Percentiles rank a stretch among this genome's conserved stretches.
Conservation (phyloP, 2,797 vertebrate genomes). For the Gila robusta region DNA sequence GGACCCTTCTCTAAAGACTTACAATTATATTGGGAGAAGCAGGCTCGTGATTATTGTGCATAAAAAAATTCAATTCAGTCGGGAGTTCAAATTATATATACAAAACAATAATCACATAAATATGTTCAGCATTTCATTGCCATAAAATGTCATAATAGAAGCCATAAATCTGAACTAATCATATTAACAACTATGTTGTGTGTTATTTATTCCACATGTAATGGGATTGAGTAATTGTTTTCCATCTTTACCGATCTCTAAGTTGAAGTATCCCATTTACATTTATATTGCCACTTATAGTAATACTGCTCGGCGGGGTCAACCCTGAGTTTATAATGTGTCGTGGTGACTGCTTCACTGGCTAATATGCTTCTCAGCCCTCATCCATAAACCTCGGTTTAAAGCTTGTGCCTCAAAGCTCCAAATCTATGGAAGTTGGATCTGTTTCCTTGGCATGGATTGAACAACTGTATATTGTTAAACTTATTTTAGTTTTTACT, state of each 20-base stretch:
- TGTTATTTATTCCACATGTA: slow-evolving; percentile 51
- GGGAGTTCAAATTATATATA: slow-evolving; percentile 43
- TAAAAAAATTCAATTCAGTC: slow-evolving; percentile 31
- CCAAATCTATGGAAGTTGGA: neutral
- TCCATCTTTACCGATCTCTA: slow-evolving; percentile 49
- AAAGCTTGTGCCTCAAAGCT: slow-evolving; percentile 3
- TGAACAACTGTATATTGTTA: neutral
- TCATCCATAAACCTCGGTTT: slow-evolving; percentile 13
- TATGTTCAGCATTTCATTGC: slow-evolving; percentile 39
- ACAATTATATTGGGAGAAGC: slow-evolving; percentile 19
- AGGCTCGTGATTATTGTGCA: slow-evolving; percentile 30
- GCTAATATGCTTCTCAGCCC: slow-evolving; percentile 24
- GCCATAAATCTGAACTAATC: slow-evolving; percentile 55
- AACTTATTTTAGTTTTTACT: neutral
- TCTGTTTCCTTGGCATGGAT: neutral
- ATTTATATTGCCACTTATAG: slow-evolving; percentile 64
- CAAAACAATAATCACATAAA: slow-evolving; percentile 44
- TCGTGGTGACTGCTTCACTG: slow-evolving; percentile 38
- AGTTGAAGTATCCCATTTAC: slow-evolving; percentile 60
- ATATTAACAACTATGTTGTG: slow-evolving; percentile 39
- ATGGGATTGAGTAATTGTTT: slow-evolving; percentile 61
- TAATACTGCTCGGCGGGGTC: slow-evolving; percentile 54
- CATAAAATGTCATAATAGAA: slow-evolving; percentile 47
- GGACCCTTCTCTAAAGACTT: slow-evolving; percentile 26
- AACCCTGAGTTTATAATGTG: slow-evolving; percentile 47